Evolutionary conservation across 2,113 vertebrate genomes (phyloP).

Genomic region (Motacilla tschutschensis): DNA sequence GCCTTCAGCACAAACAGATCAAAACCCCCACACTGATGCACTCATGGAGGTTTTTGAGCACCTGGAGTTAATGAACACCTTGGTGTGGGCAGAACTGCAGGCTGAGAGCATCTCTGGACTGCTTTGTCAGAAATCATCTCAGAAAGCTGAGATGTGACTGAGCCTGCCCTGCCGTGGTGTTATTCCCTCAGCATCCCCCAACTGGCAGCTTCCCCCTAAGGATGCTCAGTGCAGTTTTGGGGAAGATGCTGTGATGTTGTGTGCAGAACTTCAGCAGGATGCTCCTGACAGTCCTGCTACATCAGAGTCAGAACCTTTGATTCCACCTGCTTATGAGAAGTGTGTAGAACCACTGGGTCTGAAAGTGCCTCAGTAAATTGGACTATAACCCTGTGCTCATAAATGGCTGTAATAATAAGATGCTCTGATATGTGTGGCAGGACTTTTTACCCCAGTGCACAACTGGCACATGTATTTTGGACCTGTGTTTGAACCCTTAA

Average conservation of each 20-base stretch:
- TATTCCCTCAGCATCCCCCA: background rate
- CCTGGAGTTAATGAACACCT: fast-evolving
- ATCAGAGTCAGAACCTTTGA: background rate
- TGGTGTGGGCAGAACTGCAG: background rate
- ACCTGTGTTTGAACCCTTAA: background rate
- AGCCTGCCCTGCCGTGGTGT: background rate
- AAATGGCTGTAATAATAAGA: background rate
- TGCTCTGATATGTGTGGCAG: background rate
- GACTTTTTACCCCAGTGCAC: background rate
- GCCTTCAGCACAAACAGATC: background rate
- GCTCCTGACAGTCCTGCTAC: background rate
- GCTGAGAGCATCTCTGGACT: background rate
- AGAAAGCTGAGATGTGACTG: background rate
- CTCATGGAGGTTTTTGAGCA: fast-evolving
- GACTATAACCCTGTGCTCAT: background rate
- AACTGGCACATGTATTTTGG: background rate
- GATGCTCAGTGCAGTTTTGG: background rate
- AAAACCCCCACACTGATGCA: fast-evolving
- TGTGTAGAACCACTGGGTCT: background rate
- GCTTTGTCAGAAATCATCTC: background rate
- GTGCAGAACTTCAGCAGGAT: background rate
- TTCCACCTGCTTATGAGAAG: background rate
- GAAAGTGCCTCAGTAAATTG: background rate
- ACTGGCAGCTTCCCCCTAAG: background rate
- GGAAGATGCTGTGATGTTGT: background rate